Conservation (phyloP, 1,140 invertebrate genomes). For the Helicorthomorpha holstii region DNA sequence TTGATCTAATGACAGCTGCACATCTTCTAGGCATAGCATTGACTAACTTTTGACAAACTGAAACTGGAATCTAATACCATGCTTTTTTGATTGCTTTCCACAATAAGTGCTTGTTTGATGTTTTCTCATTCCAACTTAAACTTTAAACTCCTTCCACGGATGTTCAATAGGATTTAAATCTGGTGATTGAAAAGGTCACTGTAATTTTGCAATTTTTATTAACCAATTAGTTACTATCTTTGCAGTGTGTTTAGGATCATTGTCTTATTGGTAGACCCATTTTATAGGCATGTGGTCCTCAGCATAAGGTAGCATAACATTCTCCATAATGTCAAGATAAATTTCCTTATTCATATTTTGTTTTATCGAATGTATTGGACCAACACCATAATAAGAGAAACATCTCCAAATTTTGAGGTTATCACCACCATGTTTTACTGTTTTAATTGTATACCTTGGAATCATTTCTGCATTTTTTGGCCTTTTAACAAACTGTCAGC, state of each 20-base stretch:
- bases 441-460: background rate
- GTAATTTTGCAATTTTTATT: background rate
- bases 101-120: background rate
- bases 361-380: background rate
- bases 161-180: background rate
- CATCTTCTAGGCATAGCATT: background rate
- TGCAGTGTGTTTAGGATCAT: too few relatives aligned
- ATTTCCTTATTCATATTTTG: background rate
- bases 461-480: conserved; percentile 2
- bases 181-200: background rate
- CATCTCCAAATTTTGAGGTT: background rate
- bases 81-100: background rate
- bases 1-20: background rate
- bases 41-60: background rate
- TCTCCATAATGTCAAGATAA: too few relatives aligned
- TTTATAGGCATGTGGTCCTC: background rate
- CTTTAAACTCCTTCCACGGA: background rate
- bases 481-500: background rate
- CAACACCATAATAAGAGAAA: background rate
- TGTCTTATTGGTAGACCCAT: background rate
- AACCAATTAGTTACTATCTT: background rate
- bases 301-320: background rate
- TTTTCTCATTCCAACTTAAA: background rate
- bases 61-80: background rate
- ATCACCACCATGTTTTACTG: background rate